These are phyloP conservation scores for Mixornis gularis DNA, from an alignment of 2,113 vertebrate genomes.

Conservation along the genomic window DNA sequence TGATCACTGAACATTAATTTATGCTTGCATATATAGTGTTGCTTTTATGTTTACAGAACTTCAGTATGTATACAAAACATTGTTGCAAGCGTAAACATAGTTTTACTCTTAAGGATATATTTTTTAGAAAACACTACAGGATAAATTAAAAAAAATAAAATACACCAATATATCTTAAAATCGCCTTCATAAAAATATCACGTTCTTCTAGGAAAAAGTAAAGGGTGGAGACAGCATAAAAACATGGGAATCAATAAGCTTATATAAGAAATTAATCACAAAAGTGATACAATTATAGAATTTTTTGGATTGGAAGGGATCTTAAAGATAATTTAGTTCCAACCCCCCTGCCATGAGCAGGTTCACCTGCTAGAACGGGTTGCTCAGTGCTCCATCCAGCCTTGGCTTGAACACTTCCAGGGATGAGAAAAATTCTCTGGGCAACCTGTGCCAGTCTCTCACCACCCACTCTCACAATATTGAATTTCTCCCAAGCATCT, in stretches of 20 bases:
- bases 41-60: background rate
- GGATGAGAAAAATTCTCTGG: background rate
- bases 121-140: background rate
- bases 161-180: background rate
- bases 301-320: background rate
- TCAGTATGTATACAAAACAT: background rate
- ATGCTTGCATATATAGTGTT: background rate
- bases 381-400: background rate
- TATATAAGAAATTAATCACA: background rate
- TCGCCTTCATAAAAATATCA: background rate
- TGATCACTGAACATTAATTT: background rate
- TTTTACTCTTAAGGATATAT: background rate
- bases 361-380: background rate
- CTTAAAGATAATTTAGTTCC: background rate
- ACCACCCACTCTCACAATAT: background rate
- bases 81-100: background rate
- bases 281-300: background rate
- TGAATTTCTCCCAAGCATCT: background rate
- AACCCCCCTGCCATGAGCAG: background rate
- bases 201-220: background rate
- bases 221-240: background rate
- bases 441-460: background rate
- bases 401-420: background rate
- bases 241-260: background rate
- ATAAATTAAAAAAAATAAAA: background rate